These are phyloP conservation scores for Platyura marginata DNA, from an alignment of 1,140 invertebrate species.

Conservation along the genomic window DNA sequence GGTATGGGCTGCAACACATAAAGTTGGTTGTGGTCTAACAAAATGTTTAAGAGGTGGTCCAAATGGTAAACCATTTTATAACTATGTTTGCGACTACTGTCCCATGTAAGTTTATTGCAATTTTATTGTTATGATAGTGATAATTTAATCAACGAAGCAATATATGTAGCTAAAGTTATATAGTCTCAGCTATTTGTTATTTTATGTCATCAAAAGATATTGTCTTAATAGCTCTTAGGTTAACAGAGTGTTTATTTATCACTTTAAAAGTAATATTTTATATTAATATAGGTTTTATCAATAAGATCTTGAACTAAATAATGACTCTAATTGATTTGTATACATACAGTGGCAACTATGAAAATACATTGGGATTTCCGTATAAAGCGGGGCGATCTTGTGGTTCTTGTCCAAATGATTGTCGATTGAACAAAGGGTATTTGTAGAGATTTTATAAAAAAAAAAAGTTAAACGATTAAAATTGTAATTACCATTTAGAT, in stretches of 20 bases:
- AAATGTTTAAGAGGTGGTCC: constrained; percentile 37
- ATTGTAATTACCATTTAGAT: constrained; percentile 7
- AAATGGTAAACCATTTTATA: constrained; percentile 45
- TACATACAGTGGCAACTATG: constrained; percentile 46
- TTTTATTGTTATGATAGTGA: background rate
- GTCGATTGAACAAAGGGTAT: constrained; percentile 30
- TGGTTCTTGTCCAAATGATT: constrained; percentile 40
- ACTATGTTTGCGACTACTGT: constrained; percentile 78
- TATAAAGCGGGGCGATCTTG: constrained; percentile 47
- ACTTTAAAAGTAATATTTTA: no score
- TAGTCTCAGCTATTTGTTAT: background rate
- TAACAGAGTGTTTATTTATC: no score
- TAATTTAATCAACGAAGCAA: background rate
- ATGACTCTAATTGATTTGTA: background rate
- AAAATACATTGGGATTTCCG: constrained; percentile 36
- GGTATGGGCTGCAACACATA: constrained; percentile 62
- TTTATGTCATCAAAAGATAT: no score
- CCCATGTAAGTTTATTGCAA: constrained; percentile 43
- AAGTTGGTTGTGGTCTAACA: constrained; percentile 57
- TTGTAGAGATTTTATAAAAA: background rate
- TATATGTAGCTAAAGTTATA: background rate
- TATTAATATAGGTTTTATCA: no score
- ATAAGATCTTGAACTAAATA: background rate
- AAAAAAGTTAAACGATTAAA: background rate
- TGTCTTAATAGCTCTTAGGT: no score